phyloP scores from a whole-genome alignment of 2,888 invertebrate species.

The Drymonia ruficornis region DNA sequence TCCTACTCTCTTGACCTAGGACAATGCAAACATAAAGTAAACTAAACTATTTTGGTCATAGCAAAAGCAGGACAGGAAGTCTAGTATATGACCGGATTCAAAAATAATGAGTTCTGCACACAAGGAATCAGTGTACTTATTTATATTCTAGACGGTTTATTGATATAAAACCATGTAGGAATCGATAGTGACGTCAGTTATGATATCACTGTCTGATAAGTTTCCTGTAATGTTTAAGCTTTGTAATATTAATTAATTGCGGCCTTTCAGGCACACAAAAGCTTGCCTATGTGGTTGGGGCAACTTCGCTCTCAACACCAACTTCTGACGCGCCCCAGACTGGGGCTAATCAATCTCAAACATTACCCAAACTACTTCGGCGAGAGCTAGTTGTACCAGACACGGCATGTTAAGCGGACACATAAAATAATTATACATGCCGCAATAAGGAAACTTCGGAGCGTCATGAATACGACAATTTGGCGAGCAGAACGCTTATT shows the following conservation, averaged over 20 bases:
- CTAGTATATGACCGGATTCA: slow-evolving; percentile 25
- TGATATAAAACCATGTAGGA: slow-evolving; percentile 14
- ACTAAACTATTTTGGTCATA: neutral
- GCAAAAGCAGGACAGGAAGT: slow-evolving; percentile 18
- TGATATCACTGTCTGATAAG: slow-evolving; percentile 21
- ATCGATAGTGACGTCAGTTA: slow-evolving; percentile 10
- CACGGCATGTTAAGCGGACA: slow-evolving; percentile 3
- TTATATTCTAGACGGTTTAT: slow-evolving; percentile 25
- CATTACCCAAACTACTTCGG: slow-evolving; percentile 49
- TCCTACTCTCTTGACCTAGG: slow-evolving; percentile 17
- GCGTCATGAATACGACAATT: slow-evolving; percentile 58
- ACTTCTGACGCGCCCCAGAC: slow-evolving; percentile 18
- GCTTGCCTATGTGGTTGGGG: neutral
- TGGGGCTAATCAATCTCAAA: slow-evolving; percentile 36
- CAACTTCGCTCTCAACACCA: slow-evolving; percentile 14
- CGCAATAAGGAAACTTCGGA: slow-evolving; percentile 32
- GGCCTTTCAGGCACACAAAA: neutral
- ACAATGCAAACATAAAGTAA: no score
- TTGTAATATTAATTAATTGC: neutral
- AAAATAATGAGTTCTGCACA: slow-evolving; percentile 26
- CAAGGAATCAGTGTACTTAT: slow-evolving; percentile 22
- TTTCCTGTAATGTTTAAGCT: slow-evolving; percentile 7
- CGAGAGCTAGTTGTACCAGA: slow-evolving; percentile 10
- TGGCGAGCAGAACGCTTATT: slow-evolving; percentile 55
- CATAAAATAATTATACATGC: slow-evolving; percentile 17